Evolutionary conservation across 2,797 vertebrate species (phyloP), one percentile per base, ranked within the genome.

Genomic region (Labroides dimidiatus): DNA sequence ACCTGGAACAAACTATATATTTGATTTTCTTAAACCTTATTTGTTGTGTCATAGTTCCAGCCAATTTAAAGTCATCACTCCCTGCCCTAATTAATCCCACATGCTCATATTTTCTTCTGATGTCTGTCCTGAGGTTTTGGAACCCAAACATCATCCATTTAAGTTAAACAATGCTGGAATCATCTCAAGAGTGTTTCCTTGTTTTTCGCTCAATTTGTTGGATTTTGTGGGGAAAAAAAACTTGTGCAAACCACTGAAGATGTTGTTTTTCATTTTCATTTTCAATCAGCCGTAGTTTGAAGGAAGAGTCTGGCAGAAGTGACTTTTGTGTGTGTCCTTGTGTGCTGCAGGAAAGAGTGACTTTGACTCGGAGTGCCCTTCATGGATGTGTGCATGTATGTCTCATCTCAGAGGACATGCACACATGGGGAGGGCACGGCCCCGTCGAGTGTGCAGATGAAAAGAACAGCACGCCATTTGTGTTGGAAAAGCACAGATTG

Each of bases 391-490:
- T 52, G 24, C 44, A 27, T 11, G 15, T 33, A 66, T 55, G 56
- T 14, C 73, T 61, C 67, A 36, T 77, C 69, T 66, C 61, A 51
- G 24, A 59, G 68, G 67, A 70, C 69, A 39, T 61, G 55, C 55
- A 41, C 42, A 69, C 49, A 48, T 12, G 73, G 39, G 21, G 62
- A 77, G 78, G 48, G 45, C 60, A 56, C 0, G 72, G 80, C 80
- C 85, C 90, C 85, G 89, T 90, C 81, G 84, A 80, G 66, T 58
- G 45, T 8, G 58, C 55, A 75, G 72, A 91, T 87, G 81, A 90
- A 91, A 89, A 88, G 82, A 82, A 66, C 77, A 72, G 80, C 75
- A 69, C 75, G 89, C 65, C 78, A 67, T 90, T 87, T 84, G 76
- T 72, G 78, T 73, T 76, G 67, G 61, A 81, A 86, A 81, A 78